Evolutionary conservation across 2,888 invertebrate species (phyloP).

Genomic region (Callyntrura guangdongensis): DNA sequence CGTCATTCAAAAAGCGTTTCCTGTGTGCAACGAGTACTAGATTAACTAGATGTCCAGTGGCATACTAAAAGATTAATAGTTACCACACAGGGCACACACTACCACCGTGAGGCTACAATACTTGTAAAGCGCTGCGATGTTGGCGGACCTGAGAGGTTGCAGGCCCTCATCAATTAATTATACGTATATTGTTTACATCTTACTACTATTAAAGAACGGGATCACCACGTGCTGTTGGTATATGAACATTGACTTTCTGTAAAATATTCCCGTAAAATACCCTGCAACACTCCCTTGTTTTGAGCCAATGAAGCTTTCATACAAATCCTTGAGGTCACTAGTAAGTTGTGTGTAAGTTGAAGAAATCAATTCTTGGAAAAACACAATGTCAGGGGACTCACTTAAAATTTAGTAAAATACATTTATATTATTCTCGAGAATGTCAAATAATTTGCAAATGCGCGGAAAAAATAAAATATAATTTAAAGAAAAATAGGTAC

Average conservation of each 20-base stretch:
- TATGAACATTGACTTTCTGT: slow-evolving; percentile 86
- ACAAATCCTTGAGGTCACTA: slow-evolving; percentile 86
- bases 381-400: slow-evolving; percentile 88
- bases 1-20: too few species aligned
- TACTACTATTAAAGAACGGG: slow-evolving; percentile 86
- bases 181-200: not conserved
- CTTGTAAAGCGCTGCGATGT: too few species aligned
- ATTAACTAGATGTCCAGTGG: too few species aligned
- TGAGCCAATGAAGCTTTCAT: slow-evolving; percentile 86
- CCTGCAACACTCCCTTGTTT: slow-evolving; percentile 84
- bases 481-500: slow-evolving; percentile 85
- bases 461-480: not conserved
- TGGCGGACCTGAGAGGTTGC: too few species aligned
- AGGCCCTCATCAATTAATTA: too few species aligned
- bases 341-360: slow-evolving; percentile 86
- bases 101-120: too few species aligned
- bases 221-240: slow-evolving; percentile 86
- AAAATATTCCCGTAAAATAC: slow-evolving; percentile 87
- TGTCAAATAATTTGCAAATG: not conserved
- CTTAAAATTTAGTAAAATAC: slow-evolving; percentile 85
- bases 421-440: too few species aligned
- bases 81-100: too few species aligned
- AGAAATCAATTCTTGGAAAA: slow-evolving; percentile 88
- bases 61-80: too few species aligned
- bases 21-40: too few species aligned